Evolutionary conservation across 2,888 invertebrate genomes (phyloP).

Genomic region (Cotesia congregata): DNA sequence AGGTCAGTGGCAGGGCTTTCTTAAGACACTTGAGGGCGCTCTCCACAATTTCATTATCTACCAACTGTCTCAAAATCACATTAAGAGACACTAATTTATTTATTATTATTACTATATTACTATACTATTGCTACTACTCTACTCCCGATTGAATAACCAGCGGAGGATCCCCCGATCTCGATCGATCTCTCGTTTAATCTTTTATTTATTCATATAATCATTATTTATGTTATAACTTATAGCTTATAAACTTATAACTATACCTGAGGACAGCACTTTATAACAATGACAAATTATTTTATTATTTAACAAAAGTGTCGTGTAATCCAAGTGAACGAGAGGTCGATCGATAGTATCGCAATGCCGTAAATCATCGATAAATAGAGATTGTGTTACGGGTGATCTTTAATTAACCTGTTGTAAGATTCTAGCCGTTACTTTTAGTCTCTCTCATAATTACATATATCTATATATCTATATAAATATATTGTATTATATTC

Average conservation of each 20-base stretch:
- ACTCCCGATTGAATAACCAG: background rate
- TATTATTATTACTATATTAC: slow-evolving; percentile 19
- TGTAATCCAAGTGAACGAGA: slow-evolving; percentile 42
- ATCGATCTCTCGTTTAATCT: slow-evolving; percentile 12
- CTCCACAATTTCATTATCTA: slow-evolving; percentile 70
- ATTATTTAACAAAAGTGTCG: slow-evolving; percentile 39
- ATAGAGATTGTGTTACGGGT: slow-evolving; percentile 46
- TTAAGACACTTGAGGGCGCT: slow-evolving; percentile 69
- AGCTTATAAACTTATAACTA: too few relatives aligned
- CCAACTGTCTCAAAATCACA: slow-evolving; percentile 67
- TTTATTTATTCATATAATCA: slow-evolving; percentile 6
- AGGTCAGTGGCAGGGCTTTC: slow-evolving; percentile 78
- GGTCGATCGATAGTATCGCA: slow-evolving; percentile 49
- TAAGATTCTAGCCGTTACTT: slow-evolving; percentile 18
- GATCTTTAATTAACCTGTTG: slow-evolving; percentile 42
- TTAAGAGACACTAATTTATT: slow-evolving; percentile 62
- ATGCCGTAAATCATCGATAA: slow-evolving; percentile 45
- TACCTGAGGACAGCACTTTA: background rate
- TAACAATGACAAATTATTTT: slow-evolving; percentile 44
- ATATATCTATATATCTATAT: slow-evolving; percentile 35
- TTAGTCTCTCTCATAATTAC: slow-evolving; percentile 24
- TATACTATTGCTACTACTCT: background rate
- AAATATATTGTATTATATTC: slow-evolving; percentile 30
- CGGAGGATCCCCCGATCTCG: background rate
- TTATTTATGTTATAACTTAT: too few relatives aligned